Evolutionary conservation across 2,888 invertebrate genomes (phyloP).

Genomic region (Coelinius sp.): DNA sequence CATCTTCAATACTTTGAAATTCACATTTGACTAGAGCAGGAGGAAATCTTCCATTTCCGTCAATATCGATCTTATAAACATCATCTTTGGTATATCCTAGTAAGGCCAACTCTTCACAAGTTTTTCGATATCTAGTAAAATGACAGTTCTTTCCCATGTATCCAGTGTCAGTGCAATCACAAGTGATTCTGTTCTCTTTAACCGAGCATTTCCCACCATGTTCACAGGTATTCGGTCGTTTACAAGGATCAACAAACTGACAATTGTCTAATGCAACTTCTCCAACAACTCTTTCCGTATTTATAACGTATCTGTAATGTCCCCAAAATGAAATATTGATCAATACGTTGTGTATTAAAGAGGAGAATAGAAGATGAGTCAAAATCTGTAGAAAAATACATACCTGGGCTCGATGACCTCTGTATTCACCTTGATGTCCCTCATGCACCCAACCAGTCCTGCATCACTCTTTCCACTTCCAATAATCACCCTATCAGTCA

Average conservation of each 20-base stretch:
- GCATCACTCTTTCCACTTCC: conserved; percentile 82
- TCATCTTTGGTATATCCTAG: conserved; percentile 91
- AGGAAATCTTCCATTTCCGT: conserved; percentile 92
- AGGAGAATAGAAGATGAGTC: too few species aligned
- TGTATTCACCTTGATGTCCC: conserved; percentile 89
- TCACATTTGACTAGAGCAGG: conserved; percentile 94
- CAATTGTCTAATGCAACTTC: conserved; percentile 93
- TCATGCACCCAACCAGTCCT: conserved; percentile 91
- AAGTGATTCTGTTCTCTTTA: conserved; percentile 87
- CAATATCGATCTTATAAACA: conserved; percentile 93
- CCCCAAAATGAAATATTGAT: neutral
- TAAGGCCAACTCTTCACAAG: conserved; percentile 92
- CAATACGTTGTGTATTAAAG: too few species aligned
- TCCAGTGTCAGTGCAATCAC: conserved; percentile 91
- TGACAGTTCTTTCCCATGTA: conserved; percentile 96
- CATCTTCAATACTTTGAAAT: conserved; percentile 88
- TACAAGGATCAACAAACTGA: conserved; percentile 90
- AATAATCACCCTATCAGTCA: conserved; percentile 82
- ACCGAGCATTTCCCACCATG: conserved; percentile 93
- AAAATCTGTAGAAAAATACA: too few species aligned
- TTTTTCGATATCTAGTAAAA: conserved; percentile 88
- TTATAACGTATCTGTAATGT: conserved; percentile 75
- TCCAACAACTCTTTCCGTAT: conserved; percentile 87
- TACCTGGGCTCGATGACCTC: conserved; percentile 83
- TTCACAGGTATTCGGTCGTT: conserved; percentile 91